A percentile compares a stretch with the other conserved stretches of the same genome.
Conservation (phyloP, 2,797 vertebrate genomes). For the Spheniscus humboldti region DNA sequence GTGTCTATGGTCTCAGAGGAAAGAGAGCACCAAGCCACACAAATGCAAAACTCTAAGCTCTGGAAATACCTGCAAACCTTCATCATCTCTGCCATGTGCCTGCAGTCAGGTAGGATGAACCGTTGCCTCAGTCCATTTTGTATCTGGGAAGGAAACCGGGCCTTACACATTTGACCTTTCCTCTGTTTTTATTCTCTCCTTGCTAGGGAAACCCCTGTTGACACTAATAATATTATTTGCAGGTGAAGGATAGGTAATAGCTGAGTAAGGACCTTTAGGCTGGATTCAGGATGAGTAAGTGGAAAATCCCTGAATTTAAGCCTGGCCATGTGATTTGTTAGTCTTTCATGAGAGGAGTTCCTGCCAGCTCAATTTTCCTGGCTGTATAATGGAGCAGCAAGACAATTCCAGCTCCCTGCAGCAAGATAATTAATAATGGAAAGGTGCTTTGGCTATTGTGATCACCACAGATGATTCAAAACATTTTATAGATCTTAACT, state of each 20-base stretch:
- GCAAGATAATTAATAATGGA: background rate
- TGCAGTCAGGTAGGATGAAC: background rate
- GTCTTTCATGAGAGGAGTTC: background rate
- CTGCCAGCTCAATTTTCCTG: background rate
- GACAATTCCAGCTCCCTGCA: background rate
- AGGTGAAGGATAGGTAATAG: background rate
- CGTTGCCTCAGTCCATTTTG: background rate
- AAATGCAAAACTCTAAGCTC: background rate
- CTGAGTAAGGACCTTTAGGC: constrained; percentile 20
- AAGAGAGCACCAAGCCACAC: background rate
- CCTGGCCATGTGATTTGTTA: background rate
- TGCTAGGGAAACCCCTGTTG: constrained; percentile 7
- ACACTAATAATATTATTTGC: background rate
- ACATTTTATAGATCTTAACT: background rate
- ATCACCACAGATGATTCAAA: background rate
- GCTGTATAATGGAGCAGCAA: background rate
- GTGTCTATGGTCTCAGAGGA: background rate
- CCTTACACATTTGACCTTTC: background rate
- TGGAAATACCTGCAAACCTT: background rate
- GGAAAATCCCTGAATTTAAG: constrained; percentile 40
- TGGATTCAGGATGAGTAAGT: constrained; percentile 2
- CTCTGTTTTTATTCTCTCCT: background rate
- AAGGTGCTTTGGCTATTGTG: background rate
- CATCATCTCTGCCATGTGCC: background rate
- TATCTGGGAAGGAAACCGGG: background rate